A percentile compares a stretch with the other conserved stretches of the same genome.
Conservation (phyloP, 2,797 vertebrate genomes). For the Intellagama lesueurii region DNA sequence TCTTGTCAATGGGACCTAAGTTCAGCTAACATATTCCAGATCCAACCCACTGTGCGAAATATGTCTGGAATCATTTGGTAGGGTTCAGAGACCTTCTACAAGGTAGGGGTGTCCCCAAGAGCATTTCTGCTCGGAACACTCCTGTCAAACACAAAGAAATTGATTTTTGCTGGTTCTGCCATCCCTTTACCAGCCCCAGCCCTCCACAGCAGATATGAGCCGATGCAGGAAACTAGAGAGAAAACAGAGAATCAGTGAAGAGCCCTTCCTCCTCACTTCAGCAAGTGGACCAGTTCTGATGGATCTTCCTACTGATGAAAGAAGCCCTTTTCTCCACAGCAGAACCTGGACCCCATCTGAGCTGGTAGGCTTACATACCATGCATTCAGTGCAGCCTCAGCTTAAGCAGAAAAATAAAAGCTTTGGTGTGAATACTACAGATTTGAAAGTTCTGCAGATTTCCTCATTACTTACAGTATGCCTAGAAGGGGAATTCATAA, state of each 20-base stretch:
- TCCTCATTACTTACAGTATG: constrained; percentile 14
- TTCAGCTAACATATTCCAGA: too few relatives aligned
- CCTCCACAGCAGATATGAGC: not conserved
- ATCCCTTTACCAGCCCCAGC: not conserved
- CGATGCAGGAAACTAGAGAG: not conserved
- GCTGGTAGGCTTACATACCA: not conserved
- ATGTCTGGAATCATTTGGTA: not conserved
- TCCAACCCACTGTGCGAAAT: not conserved
- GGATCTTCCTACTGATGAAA: not conserved
- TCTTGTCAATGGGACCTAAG: not conserved
- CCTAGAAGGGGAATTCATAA: constrained; percentile 21
- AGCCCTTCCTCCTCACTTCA: not conserved
- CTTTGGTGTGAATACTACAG: constrained; percentile 4
- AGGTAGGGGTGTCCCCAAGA: too few relatives aligned
- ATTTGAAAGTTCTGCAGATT: constrained; percentile 12
- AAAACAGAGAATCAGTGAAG: not conserved
- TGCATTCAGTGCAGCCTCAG: not conserved
- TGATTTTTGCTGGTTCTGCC: not conserved
- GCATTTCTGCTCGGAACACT: too few relatives aligned
- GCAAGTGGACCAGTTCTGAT: not conserved
- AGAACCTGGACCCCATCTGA: not conserved
- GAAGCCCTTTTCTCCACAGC: not conserved
- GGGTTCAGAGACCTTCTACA: too few relatives aligned
- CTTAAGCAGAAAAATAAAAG: not conserved
- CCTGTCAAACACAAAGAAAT: not conserved